Conservation (phyloP, 2,113 vertebrate genomes). For the Bombycilla garrulus region DNA sequence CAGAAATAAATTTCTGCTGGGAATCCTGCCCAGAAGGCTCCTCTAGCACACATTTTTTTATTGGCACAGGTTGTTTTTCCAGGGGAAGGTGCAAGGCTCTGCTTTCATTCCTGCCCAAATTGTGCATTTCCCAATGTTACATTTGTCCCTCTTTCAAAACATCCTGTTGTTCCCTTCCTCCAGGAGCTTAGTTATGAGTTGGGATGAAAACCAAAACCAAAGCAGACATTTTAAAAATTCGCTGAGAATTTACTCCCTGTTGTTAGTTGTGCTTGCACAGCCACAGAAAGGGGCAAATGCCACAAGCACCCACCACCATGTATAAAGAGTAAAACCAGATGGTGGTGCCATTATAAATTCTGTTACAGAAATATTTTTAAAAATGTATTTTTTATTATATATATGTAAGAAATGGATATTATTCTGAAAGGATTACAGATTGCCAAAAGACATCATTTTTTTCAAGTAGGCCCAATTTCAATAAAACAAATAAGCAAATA, state of each 20-base stretch:
- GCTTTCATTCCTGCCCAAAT: not conserved
- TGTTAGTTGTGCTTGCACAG: not conserved
- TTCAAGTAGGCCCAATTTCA: not conserved
- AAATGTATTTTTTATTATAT: not conserved
- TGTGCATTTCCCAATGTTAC: not conserved
- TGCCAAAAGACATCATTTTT: not conserved
- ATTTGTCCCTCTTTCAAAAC: not conserved
- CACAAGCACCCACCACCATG: not conserved
- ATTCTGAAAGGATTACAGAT: not conserved
- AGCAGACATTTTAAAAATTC: not conserved
- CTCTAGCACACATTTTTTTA: not conserved
- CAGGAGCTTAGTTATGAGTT: not conserved
- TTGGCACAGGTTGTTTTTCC: not conserved
- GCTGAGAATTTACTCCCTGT: not conserved
- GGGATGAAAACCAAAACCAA: not conserved
- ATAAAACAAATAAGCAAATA: not conserved
- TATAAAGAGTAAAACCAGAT: not conserved
- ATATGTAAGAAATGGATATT: not conserved
- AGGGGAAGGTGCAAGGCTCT: not conserved
- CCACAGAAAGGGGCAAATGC: not conserved
- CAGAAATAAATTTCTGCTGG: not conserved
- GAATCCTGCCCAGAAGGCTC: constrained; percentile 17
- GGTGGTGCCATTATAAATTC: not conserved
- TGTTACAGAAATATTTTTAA: not conserved
- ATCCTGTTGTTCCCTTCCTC: not conserved